phyloP scores from a whole-genome alignment of 1,140 invertebrate genomes.

The Brachionus asplanchnoidis region DNA sequence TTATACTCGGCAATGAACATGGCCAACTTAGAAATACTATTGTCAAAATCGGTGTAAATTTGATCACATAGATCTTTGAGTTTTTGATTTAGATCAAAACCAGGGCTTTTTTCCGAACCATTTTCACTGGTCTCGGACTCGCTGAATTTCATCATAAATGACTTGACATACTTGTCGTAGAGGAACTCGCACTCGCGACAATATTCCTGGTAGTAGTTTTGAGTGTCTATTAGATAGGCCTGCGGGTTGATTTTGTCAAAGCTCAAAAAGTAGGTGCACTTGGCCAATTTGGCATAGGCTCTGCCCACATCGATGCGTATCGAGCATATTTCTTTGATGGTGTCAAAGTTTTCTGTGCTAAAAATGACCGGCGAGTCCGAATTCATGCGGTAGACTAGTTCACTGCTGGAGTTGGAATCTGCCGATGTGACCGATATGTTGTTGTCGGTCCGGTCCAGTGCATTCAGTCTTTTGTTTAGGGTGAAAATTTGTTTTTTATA shows the following conservation, averaged over 20 bases:
- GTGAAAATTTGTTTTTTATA: constrained; percentile 27
- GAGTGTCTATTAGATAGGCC: neutral
- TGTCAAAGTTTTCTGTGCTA: neutral
- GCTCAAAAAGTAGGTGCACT: constrained; percentile 20
- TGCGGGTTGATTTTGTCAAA: constrained; percentile 3
- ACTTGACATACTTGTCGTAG: constrained; percentile 8
- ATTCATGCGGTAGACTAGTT: constrained; percentile 25
- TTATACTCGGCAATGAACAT: neutral
- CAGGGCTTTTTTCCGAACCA: neutral
- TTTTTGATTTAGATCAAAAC: neutral
- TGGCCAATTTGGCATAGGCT: constrained; percentile 33
- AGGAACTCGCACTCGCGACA: constrained; percentile 27
- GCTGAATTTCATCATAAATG: neutral
- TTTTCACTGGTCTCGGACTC: neutral
- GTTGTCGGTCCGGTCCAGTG: neutral
- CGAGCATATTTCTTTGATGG: constrained; percentile 26
- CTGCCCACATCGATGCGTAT: constrained; percentile 30
- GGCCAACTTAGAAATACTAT: constrained; percentile 4
- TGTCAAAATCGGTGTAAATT: constrained; percentile 26
- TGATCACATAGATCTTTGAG: constrained; percentile 28
- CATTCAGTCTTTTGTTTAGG: neutral
- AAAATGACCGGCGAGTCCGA: neutral
- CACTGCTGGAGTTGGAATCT: neutral
- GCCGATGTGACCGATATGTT: neutral
- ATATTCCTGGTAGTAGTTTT: constrained; percentile 17